Percentiles rank a stretch among this genome's conserved stretches.
These are phyloP conservation scores for Busseola fusca DNA, from an alignment of 2,888 invertebrate genomes.

Conservation along the genomic window DNA sequence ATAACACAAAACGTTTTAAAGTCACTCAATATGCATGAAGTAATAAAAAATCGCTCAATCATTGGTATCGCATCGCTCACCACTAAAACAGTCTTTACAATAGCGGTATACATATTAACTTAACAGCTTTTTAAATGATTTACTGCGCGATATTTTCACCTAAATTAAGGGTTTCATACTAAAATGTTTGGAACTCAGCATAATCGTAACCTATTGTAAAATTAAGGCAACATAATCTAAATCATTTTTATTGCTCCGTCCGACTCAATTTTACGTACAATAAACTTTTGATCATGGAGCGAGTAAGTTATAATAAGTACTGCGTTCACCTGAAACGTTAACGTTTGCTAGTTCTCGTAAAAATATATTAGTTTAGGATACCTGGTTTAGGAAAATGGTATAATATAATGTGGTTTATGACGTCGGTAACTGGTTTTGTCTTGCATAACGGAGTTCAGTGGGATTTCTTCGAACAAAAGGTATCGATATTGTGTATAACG, in stretches of 20 bases:
- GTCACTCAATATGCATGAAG: conserved; percentile 48
- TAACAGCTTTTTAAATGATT: conserved; percentile 74
- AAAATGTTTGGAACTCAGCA: conserved; percentile 58
- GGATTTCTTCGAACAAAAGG: conserved; percentile 25
- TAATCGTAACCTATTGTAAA: conserved; percentile 65
- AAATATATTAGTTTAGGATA: conserved; percentile 56
- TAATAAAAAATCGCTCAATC: conserved; percentile 43
- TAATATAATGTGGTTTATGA: conserved; percentile 49
- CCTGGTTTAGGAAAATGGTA: conserved; percentile 46
- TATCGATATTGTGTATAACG: conserved; percentile 32
- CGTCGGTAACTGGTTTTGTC: conserved; percentile 28
- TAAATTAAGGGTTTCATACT: conserved; percentile 63
- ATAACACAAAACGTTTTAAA: conserved; percentile 28
- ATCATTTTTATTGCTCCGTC: conserved; percentile 64
- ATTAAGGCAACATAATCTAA: conserved; percentile 65
- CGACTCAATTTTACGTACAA: conserved; percentile 63
- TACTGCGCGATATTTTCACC: conserved; percentile 70
- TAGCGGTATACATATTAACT: conserved; percentile 74
- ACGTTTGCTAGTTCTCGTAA: conserved; percentile 50
- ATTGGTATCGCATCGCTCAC: conserved; percentile 50
- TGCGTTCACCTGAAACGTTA: conserved; percentile 37
- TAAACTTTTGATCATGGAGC: conserved; percentile 58
- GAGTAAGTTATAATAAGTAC: conserved; percentile 47
- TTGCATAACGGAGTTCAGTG: conserved; percentile 3
- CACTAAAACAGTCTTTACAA: conserved; percentile 55